phyloP scores from a whole-genome alignment of 2,797 vertebrate genomes.

The Ctenopoma kingsleyae region DNA sequence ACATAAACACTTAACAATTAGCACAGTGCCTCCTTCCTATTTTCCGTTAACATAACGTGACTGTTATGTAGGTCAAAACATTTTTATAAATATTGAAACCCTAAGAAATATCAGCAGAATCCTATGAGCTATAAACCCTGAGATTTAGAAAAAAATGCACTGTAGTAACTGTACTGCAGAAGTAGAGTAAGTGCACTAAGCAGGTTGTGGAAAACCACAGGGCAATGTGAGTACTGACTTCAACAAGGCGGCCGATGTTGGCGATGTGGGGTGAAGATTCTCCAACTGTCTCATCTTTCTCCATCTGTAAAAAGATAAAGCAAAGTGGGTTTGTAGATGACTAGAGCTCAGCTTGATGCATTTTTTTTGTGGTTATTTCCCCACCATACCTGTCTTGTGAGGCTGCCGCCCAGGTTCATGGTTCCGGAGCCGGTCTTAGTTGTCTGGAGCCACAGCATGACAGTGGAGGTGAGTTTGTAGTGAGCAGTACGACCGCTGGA shows the following conservation, averaged over 20 bases:
- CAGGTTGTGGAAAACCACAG: neutral
- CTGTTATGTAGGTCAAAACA: neutral
- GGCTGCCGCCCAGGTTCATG: constrained; percentile 98
- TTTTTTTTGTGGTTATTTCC: neutral
- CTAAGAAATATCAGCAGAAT: neutral
- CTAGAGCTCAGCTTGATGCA: accelerated
- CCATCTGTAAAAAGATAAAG: constrained; percentile 86
- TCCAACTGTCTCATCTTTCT: constrained; percentile 97
- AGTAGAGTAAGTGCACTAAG: neutral
- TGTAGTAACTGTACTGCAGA: neutral
- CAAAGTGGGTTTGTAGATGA: neutral
- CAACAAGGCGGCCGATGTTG: constrained; percentile 97
- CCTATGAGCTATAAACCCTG: too few relatives aligned
- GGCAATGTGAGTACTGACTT: constrained; percentile 85
- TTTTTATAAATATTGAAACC: neutral
- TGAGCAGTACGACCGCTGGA: constrained; percentile 97
- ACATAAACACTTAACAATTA: constrained; percentile 2
- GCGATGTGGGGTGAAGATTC: constrained; percentile 98
- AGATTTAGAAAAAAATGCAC: neutral
- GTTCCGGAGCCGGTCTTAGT: constrained; percentile 97
- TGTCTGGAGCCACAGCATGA: constrained; percentile 99
- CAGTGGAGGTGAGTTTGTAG: constrained; percentile 99
- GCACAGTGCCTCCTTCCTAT: neutral
- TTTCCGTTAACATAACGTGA: neutral
- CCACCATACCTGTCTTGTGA: constrained; percentile 93